phyloP scores from a whole-genome alignment of 2,888 invertebrate genomes.

The Macrosiphum euphorbiae region DNA sequence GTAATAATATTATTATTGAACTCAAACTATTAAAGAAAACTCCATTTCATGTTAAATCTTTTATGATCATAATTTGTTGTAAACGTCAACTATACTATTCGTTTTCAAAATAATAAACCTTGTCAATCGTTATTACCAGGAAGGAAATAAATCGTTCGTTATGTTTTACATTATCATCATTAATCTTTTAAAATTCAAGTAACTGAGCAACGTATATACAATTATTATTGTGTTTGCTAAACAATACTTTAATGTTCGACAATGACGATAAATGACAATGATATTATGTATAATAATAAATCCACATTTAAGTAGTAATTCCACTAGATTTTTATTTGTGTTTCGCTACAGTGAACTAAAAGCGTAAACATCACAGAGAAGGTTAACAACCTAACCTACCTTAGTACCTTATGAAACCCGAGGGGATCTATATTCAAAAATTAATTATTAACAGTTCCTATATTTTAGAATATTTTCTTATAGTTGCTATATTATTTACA shows the following conservation, averaged over 20 bases:
- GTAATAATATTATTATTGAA: conserved; percentile 11
- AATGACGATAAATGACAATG: neutral
- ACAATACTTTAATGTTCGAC: neutral
- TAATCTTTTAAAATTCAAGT: neutral
- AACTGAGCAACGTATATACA: neutral
- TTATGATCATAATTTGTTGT: neutral
- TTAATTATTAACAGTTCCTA: neutral
- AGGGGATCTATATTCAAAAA: neutral
- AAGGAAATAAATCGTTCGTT: conserved; percentile 18
- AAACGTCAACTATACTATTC: neutral
- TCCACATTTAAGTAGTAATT: neutral
- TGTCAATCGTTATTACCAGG: neutral
- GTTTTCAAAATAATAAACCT: conserved; percentile 7
- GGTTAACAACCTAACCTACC: too few relatives aligned
- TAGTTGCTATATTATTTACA: neutral
- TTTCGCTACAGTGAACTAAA: neutral
- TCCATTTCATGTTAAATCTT: neutral
- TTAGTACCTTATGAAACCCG: neutral
- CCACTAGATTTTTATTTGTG: neutral
- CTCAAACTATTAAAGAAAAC: neutral
- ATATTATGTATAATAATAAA: neutral
- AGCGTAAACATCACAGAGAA: neutral
- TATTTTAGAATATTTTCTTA: too few relatives aligned
- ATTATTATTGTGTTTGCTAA: neutral
- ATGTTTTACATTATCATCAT: neutral